Base-by-base conservation (phyloP, 64 coral and sea anemone species). In the Dendronephthya gigantea region DNA sequence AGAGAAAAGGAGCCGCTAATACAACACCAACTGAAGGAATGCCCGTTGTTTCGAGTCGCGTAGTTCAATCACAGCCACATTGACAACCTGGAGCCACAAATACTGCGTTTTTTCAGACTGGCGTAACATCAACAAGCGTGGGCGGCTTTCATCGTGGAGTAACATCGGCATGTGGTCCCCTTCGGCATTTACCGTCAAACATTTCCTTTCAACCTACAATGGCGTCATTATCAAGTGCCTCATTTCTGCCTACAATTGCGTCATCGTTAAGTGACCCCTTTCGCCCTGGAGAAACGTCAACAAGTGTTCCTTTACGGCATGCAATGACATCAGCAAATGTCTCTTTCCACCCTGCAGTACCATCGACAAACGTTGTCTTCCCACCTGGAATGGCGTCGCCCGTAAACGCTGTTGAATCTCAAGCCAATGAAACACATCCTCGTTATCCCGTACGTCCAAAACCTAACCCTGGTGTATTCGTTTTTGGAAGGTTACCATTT, bases 31-130 rank as follows among this genome's bases (percentile, higher is more conserved):
- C 38, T 83, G 81, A 83, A 47, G 81, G 81, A 39, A 39, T 39
- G 81, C 81, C 81, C 43, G 81, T 83, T 83, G 45, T 47, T 47
- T 83, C 45, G 12, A 83, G 81, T 83, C 37, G 81, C 15, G 81
- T 83, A 38, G 4, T 83, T 17, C 81, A 83, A 39, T 47, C 34
- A 38, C 51, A 56, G 51, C 51, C 13, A 27, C 55, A 27, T 23
- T 7, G 55, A 27, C 25, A 6, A 7, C 25, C 16, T 62, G n/a
- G n/a, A n/a, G n/a, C n/a, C n/a, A n/a, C n/a, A n/a, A n/a, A n/a
- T n/a, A n/a, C n/a, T n/a, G n/a, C n/a, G n/a, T n/a, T n/a, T n/a
- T n/a, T n/a, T 62, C 55, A 62, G 8, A 7, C 12, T n/a, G 55
- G 55, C 8, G 10, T 62, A 23, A 19, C 55, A 62, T 22, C 55